Conservation (phyloP, 2,113 vertebrate species). For the Halichoeres trimaculatus region DNA sequence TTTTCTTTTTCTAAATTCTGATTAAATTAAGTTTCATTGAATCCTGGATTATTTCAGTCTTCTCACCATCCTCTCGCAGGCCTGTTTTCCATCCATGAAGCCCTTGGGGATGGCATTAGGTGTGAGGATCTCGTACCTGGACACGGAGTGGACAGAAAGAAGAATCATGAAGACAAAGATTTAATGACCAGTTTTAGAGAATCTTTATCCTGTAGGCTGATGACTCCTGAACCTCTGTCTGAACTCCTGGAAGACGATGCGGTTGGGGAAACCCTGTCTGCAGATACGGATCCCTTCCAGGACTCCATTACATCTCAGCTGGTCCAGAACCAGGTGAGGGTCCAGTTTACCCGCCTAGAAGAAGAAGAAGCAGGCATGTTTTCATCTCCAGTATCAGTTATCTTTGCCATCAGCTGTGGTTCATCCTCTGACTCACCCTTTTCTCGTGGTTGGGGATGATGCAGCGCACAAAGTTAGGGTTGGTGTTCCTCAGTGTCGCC, state of each 20-base stretch:
- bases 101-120: slow-evolving; percentile 98
- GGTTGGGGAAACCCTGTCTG: slow-evolving; percentile 97
- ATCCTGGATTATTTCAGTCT: too few relatives aligned
- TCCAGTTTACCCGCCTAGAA: slow-evolving; percentile 95
- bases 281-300: slow-evolving; percentile 97
- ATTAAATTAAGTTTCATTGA: too few relatives aligned
- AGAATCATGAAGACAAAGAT: neutral
- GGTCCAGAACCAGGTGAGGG: slow-evolving; percentile 95
- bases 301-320: slow-evolving; percentile 96
- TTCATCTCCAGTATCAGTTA: too few relatives aligned
- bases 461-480: slow-evolving; percentile 98
- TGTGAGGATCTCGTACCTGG: slow-evolving; percentile 97
- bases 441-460: slow-evolving; percentile 99
- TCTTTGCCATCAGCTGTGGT: too few relatives aligned
- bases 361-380: neutral
- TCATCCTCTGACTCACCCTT: slow-evolving; percentile 81
- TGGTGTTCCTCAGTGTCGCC: slow-evolving; percentile 97
- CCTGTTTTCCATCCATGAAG: slow-evolving; percentile 99
- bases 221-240: slow-evolving; percentile 88
- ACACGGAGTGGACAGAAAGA: slow-evolving; percentile 17
- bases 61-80: slow-evolving; percentile 96
- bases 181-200: neutral
- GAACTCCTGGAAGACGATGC: slow-evolving; percentile 98
- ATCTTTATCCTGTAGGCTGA: too few relatives aligned
- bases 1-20: too few relatives aligned